Evolutionary conservation across 2,797 vertebrate species (phyloP).

Genomic region (Botia kubotai): DNA sequence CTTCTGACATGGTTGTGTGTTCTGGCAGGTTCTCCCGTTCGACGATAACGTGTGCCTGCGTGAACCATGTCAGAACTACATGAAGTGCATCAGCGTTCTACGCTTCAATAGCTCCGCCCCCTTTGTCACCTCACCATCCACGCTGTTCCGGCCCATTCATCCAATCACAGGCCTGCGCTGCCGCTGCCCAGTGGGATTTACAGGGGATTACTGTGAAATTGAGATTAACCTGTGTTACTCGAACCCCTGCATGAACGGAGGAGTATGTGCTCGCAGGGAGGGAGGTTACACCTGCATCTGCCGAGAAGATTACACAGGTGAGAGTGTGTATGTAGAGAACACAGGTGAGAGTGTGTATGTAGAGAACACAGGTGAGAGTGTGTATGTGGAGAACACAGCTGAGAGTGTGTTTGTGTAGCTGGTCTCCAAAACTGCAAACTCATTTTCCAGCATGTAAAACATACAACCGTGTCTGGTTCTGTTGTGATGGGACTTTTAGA

Average conservation of each 20-base stretch:
- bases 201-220: slow-evolving; percentile 95
- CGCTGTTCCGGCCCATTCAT: slow-evolving; percentile 95
- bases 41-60: slow-evolving; percentile 98
- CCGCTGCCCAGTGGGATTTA: slow-evolving; percentile 95
- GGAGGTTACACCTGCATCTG: slow-evolving; percentile 96
- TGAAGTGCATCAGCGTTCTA: slow-evolving; percentile 98
- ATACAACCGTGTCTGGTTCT: too few species aligned
- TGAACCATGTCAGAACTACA: slow-evolving; percentile 99
- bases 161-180: slow-evolving; percentile 94
- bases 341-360: slow-evolving; percentile 29
- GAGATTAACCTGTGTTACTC: slow-evolving; percentile 99
- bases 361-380: too few species aligned
- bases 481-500: too few species aligned
- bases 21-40: slow-evolving; percentile 87
- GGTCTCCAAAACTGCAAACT: not conserved
- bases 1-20: slow-evolving; percentile 17
- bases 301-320: slow-evolving; percentile 91
- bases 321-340: slow-evolving; percentile 49
- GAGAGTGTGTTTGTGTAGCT: slow-evolving; percentile 26
- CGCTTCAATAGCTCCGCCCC: slow-evolving; percentile 96
- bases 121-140: slow-evolving; percentile 92
- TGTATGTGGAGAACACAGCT: too few species aligned
- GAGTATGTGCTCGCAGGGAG: slow-evolving; percentile 89
- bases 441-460: too few species aligned
- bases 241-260: slow-evolving; percentile 92